phyloP scores from a whole-genome alignment of 2,797 vertebrate genomes.

The Paedocypris micromegethes region DNA sequence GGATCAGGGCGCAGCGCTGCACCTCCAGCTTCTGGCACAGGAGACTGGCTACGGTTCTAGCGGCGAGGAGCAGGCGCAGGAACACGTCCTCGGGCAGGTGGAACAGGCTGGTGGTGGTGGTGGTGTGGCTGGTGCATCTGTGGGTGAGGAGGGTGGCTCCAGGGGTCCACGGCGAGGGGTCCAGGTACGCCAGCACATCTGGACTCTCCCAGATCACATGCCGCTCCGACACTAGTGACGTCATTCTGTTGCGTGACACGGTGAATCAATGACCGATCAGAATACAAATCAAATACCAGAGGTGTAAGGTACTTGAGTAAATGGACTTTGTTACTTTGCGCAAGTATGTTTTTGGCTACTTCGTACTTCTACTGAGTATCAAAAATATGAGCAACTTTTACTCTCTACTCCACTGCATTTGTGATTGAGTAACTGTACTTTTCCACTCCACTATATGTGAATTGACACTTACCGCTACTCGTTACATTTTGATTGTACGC shows the following conservation, averaged over 20 bases:
- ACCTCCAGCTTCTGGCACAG: conserved; percentile 63
- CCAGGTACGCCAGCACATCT: conserved; percentile 63
- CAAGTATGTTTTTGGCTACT: too few relatives aligned
- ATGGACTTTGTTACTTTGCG: too few relatives aligned
- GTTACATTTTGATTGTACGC: too few relatives aligned
- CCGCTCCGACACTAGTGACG: not conserved
- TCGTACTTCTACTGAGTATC: too few relatives aligned
- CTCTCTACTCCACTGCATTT: too few relatives aligned
- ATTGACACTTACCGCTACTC: too few relatives aligned
- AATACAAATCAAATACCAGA: too few relatives aligned
- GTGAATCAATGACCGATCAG: not conserved
- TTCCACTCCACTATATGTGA: too few relatives aligned
- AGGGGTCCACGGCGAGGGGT: conserved; percentile 67
- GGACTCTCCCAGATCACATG: conserved; percentile 64
- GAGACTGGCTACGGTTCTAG: conserved; percentile 53
- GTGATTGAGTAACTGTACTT: too few relatives aligned
- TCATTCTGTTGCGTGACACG: conserved; percentile 53
- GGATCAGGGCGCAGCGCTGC: conserved; percentile 65
- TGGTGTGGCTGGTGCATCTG: conserved; percentile 4
- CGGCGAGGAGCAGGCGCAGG: conserved; percentile 58
- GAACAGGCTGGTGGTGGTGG: conserved; percentile 56
- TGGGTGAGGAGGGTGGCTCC: conserved; percentile 62
- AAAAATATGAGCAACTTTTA: too few relatives aligned
- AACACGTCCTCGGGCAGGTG: conserved; percentile 57
- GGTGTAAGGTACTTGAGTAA: too few relatives aligned